A percentile compares a stretch with the other conserved stretches of the same genome.
Evolutionary conservation across 2,113 vertebrate genomes (phyloP).

Genomic region (Oplegnathus fasciatus): DNA sequence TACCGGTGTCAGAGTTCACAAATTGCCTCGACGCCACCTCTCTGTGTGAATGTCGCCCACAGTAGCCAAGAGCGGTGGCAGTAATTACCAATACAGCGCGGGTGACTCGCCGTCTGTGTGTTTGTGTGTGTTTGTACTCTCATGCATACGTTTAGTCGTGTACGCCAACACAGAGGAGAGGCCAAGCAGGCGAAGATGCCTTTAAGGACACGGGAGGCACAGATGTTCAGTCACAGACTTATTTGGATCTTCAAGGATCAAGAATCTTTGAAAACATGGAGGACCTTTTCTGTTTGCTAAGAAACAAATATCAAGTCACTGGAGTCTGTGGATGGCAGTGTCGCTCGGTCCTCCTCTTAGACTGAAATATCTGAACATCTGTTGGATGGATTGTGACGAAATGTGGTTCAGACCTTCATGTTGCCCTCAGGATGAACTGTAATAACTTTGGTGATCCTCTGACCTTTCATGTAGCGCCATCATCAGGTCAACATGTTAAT

Average conservation of each 20-base stretch:
- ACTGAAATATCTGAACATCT: no score
- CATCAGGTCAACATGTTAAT: no score
- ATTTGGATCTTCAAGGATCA: no score
- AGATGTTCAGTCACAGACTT: no score
- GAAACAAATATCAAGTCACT: no score
- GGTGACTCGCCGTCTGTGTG: background rate
- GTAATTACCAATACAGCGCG: conserved; percentile 79
- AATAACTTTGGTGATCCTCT: background rate
- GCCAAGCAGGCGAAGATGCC: background rate
- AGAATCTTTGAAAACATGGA: no score
- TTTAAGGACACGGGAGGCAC: background rate
- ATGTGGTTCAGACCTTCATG: background rate
- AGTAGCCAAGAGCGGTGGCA: conserved; percentile 84
- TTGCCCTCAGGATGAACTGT: background rate
- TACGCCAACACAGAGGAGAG: background rate
- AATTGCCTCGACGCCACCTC: conserved; percentile 92
- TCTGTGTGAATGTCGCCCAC: conserved; percentile 82
- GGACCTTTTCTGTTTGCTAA: no score
- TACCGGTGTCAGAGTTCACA: conserved; percentile 97
- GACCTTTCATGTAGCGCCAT: no score
- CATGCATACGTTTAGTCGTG: conserved; percentile 39
- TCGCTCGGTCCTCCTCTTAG: no score
- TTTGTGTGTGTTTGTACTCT: conserved; percentile 42
- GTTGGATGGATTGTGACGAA: no score
- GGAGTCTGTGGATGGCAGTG: no score